Evolutionary conservation across 2,113 vertebrate genomes (phyloP), one percentile per base, ranked within the genome.

Genomic region (Reinhardtius hippoglossoides): DNA sequence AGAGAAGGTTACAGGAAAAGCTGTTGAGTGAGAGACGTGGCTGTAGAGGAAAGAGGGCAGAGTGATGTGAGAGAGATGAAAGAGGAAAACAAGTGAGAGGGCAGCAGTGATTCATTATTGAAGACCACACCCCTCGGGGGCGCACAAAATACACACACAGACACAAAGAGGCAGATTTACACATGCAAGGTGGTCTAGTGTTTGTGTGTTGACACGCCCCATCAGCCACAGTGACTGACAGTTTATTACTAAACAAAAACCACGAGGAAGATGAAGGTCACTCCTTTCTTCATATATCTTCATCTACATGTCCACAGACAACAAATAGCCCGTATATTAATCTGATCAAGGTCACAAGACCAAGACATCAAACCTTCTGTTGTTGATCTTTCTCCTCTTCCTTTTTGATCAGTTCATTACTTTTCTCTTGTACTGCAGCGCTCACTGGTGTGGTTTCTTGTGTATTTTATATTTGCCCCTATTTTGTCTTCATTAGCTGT

Each of bases 191-290:
- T 42, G 63, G 48, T 24, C 55, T 14, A 27, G 44, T 48, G 35
- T 20, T 74, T 75, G 56, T 71, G 73, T 27, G 31, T 1, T 7
- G 67, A 80, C 24, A 79, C 58, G 23, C 81, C 76, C 74, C 3
- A 6, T 71, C 15, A 42, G 37, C 20, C 26, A 24, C 15, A 48
- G 37, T 6, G 4, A 68, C 57, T 62, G 74, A 64, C 65, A 76
- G 63, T 65, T 76, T 83, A 77, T 71, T 52, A 74, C 23, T 40
- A 27, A 40, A 74, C 52, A 76, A 63, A 27, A 54, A 57, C 15
- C 21, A 9, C 0, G 10, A 54, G 55, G 52, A 78, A 79, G 76
- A 78, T 61, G 74, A 80, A 87, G 84, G 76, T 76, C 78, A 67
- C 0, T 67, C 56, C 60, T 77, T 42, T 52, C 14, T 48, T 59